Evolutionary conservation across 2,797 vertebrate species (phyloP), one percentile per base, ranked within the genome.

Genomic region (Glyptemys insculpta): DNA sequence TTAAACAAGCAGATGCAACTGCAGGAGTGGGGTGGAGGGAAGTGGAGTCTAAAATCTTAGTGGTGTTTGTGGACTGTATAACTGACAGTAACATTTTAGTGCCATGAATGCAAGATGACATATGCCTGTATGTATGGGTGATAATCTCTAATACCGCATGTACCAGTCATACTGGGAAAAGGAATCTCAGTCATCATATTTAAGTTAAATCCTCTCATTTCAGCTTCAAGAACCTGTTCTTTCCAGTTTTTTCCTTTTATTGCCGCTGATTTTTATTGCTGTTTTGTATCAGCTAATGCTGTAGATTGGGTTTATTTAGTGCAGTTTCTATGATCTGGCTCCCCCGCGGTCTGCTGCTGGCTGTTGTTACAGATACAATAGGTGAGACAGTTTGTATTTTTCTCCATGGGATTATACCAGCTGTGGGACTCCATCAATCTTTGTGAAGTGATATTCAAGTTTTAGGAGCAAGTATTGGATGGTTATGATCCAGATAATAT

Each of bases 121-220:
- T 87, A 72, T 12, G 53, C 79, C 49, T 4, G 44, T 82, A 37
- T 87, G 80, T 80, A 41, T 85, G 49, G 59, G 57, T 78, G 82
- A 41, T 49, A 80, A 95, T 87, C 95, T 74, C 86, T 56, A 50
- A 81, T 89, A 83, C 87, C 87, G 85, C 87, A 92, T 91, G 47
- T 31, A 84, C 95, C 2, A 5, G 83, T 89, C 83, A 59, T 79
- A 88, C 89, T 68, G 89, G 94, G 89, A 95, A 47, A 92, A 34
- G 81, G 95, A 91, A 92, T 90, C 95, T 86, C 41, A n/a, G 91
- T 78, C 87, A 68, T 15, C 7, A 72, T 89, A 91, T 95, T 87
- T 53, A n/a, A 90, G 59, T 0, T 1, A 89, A 72, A 79, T 82
- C 83, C 56, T 21, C 92, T 89, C 76, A 2, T 16, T 84, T 72